Evolutionary conservation across 2,797 vertebrate genomes (phyloP).

Genomic region (Enteromius trimaculatus): DNA sequence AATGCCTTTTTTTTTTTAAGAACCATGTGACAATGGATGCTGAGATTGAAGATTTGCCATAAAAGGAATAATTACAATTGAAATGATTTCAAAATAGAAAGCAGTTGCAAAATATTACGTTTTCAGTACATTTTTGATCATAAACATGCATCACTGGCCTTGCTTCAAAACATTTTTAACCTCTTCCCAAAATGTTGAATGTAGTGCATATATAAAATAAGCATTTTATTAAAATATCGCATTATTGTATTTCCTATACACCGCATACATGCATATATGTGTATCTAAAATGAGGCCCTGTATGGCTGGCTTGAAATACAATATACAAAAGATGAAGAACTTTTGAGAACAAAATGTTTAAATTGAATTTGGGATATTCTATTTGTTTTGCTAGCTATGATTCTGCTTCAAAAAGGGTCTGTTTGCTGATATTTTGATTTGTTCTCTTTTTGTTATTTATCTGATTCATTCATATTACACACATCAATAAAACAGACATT

Average conservation of each 20-base stretch:
- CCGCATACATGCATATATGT: background rate
- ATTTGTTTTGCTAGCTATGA: background rate
- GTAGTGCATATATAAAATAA: background rate
- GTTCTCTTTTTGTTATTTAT: background rate
- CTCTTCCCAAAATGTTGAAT: background rate
- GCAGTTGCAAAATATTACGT: background rate
- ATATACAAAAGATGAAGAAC: background rate
- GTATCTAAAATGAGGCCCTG: background rate
- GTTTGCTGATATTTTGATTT: conserved; percentile 1
- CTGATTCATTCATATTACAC: background rate
- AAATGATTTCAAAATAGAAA: background rate
- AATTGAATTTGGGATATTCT: background rate
- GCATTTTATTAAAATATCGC: background rate
- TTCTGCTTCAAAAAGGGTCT: background rate
- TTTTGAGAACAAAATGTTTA: background rate
- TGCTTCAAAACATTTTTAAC: background rate
- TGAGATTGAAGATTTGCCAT: background rate
- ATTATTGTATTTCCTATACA: background rate
- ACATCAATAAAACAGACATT: background rate
- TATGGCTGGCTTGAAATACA: background rate
- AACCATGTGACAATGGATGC: background rate
- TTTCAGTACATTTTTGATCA: background rate
- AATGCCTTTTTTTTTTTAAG: background rate
- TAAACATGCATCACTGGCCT: background rate
- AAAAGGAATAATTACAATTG: background rate